phyloP scores from a whole-genome alignment of 2,113 vertebrate genomes.

The Ornithorhynchus anatinus region DNA sequence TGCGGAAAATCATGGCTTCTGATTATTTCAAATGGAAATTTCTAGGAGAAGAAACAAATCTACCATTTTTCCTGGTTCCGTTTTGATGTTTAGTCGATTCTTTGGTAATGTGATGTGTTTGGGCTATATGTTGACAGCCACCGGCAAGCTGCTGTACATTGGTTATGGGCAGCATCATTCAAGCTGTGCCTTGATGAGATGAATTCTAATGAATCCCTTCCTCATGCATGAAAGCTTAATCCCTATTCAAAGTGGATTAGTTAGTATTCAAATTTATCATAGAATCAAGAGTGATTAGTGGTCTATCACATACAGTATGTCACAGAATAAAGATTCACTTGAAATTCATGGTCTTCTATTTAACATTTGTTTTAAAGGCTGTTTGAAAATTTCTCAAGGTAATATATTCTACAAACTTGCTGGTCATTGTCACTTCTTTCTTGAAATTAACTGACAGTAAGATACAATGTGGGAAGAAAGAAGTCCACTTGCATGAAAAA shows the following conservation, averaged over 20 bases:
- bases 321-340: constrained; percentile 44
- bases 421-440: not conserved
- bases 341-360: constrained; percentile 49
- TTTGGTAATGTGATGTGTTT: constrained; percentile 50
- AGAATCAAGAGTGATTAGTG: constrained; percentile 68
- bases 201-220: constrained; percentile 74
- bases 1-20: constrained; percentile 28
- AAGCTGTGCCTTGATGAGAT: constrained; percentile 68
- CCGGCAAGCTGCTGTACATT: constrained; percentile 40
- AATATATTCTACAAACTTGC: constrained; percentile 8
- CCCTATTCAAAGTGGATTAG: constrained; percentile 76
- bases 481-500: not conserved
- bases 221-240: constrained; percentile 64
- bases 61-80: constrained; percentile 5
- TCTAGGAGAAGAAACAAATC: constrained; percentile 21
- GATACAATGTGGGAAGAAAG: constrained; percentile 6
- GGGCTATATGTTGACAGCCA: constrained; percentile 43
- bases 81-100: constrained; percentile 49
- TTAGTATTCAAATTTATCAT: constrained; percentile 77
- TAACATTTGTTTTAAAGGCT: constrained; percentile 3
- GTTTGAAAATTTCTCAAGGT: constrained; percentile 5
- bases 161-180: constrained; percentile 54
- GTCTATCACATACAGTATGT: constrained; percentile 49
- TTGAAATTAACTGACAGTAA: constrained; percentile 11
- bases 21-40: constrained; percentile 1